Evolutionary conservation across 2,113 vertebrate genomes (phyloP).

Genomic region (Apistogramma diplotaenia): DNA sequence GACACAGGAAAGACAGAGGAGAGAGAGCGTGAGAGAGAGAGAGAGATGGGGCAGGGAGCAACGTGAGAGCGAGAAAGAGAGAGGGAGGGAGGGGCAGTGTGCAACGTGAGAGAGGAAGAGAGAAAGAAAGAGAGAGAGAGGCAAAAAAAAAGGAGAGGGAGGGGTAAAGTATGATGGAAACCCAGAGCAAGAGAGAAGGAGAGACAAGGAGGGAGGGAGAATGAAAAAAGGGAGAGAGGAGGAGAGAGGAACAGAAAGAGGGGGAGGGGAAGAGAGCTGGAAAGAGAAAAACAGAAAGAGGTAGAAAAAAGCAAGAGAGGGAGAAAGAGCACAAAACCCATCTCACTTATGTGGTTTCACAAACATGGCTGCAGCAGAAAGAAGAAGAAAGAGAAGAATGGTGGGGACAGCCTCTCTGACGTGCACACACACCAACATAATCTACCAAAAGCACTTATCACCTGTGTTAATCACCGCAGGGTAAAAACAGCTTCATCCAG

Average conservation of each 20-base stretch:
- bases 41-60: constrained; percentile 29
- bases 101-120: constrained; percentile 45
- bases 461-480: neutral
- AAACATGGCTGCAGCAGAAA: constrained; percentile 61
- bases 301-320: constrained; percentile 33
- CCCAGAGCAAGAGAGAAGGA: neutral
- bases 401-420: neutral
- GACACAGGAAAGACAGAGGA: constrained; percentile 6
- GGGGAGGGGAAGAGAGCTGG: constrained; percentile 32
- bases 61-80: constrained; percentile 41
- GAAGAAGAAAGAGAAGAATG: constrained; percentile 8
- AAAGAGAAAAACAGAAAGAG: constrained; percentile 51
- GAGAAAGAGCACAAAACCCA: constrained; percentile 36
- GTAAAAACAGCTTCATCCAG: neutral
- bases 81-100: constrained; percentile 29
- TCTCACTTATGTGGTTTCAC: constrained; percentile 42
- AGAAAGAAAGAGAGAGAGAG: neutral
- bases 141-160: constrained; percentile 7
- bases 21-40: constrained; percentile 12
- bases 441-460: neutral
- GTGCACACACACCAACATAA: neutral
- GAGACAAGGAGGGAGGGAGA: constrained; percentile 6
- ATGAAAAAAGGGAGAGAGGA: constrained; percentile 31
- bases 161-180: constrained; percentile 25
- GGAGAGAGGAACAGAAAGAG: constrained; percentile 10